phyloP scores from a whole-genome alignment of 2,888 invertebrate genomes.

The Lasioglossum pauxillum region DNA sequence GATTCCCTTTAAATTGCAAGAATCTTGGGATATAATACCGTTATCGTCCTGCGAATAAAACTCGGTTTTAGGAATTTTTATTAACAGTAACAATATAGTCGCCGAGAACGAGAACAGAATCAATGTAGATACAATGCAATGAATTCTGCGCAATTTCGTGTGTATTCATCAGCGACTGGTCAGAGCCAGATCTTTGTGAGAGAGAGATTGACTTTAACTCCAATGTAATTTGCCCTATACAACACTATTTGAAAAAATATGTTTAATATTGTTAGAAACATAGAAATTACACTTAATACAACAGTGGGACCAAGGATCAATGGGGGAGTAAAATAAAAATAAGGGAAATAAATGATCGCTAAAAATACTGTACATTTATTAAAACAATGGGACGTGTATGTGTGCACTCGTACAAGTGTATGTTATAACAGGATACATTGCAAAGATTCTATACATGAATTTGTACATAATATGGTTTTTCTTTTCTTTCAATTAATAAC shows the following conservation, averaged over 20 bases:
- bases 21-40: slow-evolving; percentile 64
- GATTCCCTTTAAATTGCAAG: slow-evolving; percentile 68
- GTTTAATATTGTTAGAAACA: slow-evolving; percentile 38
- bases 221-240: slow-evolving; percentile 2
- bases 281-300: slow-evolving; percentile 36
- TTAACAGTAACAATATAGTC: not conserved
- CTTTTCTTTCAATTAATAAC: slow-evolving; percentile 34
- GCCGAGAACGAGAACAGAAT: not conserved
- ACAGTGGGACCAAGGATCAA: slow-evolving; percentile 65
- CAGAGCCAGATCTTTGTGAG: slow-evolving; percentile 31
- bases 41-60: slow-evolving; percentile 75
- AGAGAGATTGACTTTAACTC: slow-evolving; percentile 50
- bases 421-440: slow-evolving; percentile 62
- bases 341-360: slow-evolving; percentile 74
- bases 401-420: slow-evolving; percentile 48
- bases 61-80: slow-evolving; percentile 34
- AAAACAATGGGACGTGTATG: slow-evolving; percentile 66
- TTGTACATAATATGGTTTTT: slow-evolving; percentile 49
- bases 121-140: not conserved
- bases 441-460: slow-evolving; percentile 61
- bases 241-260: not conserved
- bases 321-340: slow-evolving; percentile 76
- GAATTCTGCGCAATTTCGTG: not conserved
- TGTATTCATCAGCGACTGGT: slow-evolving; percentile 30
- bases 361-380: slow-evolving; percentile 81